A percentile compares a stretch with the other conserved stretches of the same genome.
phyloP scores from a whole-genome alignment of 2,797 vertebrate genomes.

The Tamandua tetradactyla region DNA sequence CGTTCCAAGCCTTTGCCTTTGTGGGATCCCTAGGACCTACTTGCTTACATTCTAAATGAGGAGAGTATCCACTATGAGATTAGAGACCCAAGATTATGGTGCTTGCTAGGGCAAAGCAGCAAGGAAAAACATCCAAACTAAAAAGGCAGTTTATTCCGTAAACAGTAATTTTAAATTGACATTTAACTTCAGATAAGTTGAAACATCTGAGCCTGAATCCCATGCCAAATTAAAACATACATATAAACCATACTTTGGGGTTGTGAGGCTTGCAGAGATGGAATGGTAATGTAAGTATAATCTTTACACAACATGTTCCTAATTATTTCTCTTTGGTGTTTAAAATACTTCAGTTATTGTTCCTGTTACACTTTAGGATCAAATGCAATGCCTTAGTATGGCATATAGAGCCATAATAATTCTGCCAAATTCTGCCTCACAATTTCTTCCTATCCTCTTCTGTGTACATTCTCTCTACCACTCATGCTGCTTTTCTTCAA shows the following conservation, averaged over 20 bases:
- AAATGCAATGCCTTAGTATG: background rate
- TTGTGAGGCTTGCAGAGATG: conserved; percentile 36
- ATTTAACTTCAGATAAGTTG: conserved; percentile 79
- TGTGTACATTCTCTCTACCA: background rate
- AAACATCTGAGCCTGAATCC: conserved; percentile 76
- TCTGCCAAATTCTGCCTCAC: background rate
- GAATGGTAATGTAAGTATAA: conserved; percentile 2
- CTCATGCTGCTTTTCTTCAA: background rate
- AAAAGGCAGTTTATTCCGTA: conserved; percentile 73
- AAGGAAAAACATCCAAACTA: conserved; percentile 69
- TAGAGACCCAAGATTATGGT: conserved; percentile 77
- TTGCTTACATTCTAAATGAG: conserved; percentile 62
- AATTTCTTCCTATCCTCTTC: background rate
- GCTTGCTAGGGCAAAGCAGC: conserved; percentile 60
- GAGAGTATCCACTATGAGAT: conserved; percentile 31
- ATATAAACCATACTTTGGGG: conserved; percentile 68
- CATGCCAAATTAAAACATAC: conserved; percentile 76
- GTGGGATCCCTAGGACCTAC: conserved; percentile 27
- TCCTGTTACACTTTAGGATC: background rate
- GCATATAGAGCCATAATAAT: background rate
- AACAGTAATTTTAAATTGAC: conserved; percentile 80
- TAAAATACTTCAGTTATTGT: background rate
- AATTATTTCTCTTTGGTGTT: background rate
- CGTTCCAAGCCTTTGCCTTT: conserved; percentile 29
- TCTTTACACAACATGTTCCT: conserved; percentile 1